These are phyloP conservation scores for Hermetia illucens DNA, from an alignment of 1,140 invertebrate genomes.

Conservation along the genomic window DNA sequence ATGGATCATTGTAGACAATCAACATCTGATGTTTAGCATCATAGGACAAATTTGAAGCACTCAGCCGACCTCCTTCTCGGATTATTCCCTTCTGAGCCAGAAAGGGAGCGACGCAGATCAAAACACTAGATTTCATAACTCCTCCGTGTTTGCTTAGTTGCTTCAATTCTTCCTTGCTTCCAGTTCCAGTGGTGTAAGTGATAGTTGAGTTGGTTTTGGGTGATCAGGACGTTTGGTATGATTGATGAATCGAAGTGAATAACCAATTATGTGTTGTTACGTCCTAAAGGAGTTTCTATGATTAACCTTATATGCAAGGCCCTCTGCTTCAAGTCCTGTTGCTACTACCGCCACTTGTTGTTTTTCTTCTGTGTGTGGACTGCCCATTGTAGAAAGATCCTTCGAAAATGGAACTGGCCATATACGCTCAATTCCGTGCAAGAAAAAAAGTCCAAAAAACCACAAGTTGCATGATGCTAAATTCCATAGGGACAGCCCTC, in stretches of 20 bases:
- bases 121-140: too few species aligned
- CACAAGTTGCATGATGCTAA: too few species aligned
- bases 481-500: constrained; percentile 7
- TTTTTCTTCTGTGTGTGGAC: neutral
- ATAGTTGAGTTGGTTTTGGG: neutral
- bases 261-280: neutral
- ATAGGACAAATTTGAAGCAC: constrained; percentile 11
- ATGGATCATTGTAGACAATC: constrained; percentile 8
- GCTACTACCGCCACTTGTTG: neutral
- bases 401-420: too few species aligned
- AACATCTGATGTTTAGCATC: constrained; percentile 15
- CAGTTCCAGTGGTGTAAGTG: neutral
- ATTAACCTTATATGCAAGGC: too few species aligned
- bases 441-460: neutral
- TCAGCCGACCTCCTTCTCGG: constrained; percentile 20
- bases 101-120: constrained; percentile 10
- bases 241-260: neutral
- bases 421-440: too few species aligned
- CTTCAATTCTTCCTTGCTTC: neutral
- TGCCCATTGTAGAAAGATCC: too few species aligned
- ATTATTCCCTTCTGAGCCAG: constrained; percentile 11
- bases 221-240: neutral
- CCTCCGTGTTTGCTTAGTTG: too few species aligned
- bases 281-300: too few species aligned
- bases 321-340: neutral